Evolutionary conservation across 2,797 vertebrate genomes (phyloP), one percentile per base, ranked within the genome.

Genomic region (Mormyrus proboscirostris): DNA sequence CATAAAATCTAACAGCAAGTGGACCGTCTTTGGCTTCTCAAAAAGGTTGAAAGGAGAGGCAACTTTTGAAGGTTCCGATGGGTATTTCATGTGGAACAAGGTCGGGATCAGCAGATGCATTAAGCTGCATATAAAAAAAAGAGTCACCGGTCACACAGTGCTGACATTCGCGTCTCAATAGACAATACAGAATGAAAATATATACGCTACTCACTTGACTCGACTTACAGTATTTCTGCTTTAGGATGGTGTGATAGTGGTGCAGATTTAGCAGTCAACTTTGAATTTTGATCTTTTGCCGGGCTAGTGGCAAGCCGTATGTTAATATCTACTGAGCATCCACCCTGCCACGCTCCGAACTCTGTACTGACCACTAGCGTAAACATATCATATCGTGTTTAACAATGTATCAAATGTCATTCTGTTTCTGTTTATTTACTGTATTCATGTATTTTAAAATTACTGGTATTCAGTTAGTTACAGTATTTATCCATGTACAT

Each of bases 21-120:
- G 98, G 91, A 98, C 97, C 62, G 97, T 99, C 96, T 98, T 99
- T 95, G 98, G 99, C 95, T 98, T 97, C 96, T 99, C 99, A 86
- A 96, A 96, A 94, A 99, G 95, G 92, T 98, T 98, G 95, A 99
- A 99, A 0, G 96, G 96, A 93, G 96, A 96, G 88, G 96, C 94
- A 92, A 94, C 96, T 96, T 97, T 98, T 91, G 96, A 94, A 84
- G 95, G 94, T 94, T 98, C 97, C 88, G 95, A 94, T 84, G 97
- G 96, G 91, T 99, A 99, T 95, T 98, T 99, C 97, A 99, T 98
- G 92, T 99, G 95, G 96, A 97, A 99, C 94, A 99, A 96, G 92
- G 98, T 97, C 88, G 99, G 98, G 94, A 99, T 99, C 95, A 99
- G 96, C 94, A 99, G 97, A 95, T 99, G 98, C 97, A 99, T 99